Conservation (phyloP, 2,113 vertebrate species). For the Brachyistius frenatus region DNA sequence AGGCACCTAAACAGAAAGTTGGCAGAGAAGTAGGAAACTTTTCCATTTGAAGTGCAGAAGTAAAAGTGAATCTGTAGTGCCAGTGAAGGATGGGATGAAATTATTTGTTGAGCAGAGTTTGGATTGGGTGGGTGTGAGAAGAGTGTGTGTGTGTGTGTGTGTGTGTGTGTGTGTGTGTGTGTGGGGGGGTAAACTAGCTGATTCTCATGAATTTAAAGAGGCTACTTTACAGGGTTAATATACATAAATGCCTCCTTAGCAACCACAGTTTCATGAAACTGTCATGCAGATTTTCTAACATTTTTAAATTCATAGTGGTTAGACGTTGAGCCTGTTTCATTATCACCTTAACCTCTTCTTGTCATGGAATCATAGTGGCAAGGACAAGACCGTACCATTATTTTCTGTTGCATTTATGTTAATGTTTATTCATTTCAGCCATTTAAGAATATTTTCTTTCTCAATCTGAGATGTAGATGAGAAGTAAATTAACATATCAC, state of each 20-base stretch:
- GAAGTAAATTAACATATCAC: too few relatives aligned
- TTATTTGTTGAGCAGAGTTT: slow-evolving; percentile 64
- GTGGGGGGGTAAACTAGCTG: slow-evolving; percentile 64
- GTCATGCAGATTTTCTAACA: slow-evolving; percentile 59
- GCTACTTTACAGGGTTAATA: slow-evolving; percentile 81
- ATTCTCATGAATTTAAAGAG: slow-evolving; percentile 85
- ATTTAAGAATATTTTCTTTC: neutral
- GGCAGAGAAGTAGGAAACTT: slow-evolving; percentile 58
- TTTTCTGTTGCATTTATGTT: neutral
- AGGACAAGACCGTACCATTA: slow-evolving; percentile 32
- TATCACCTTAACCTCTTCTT: slow-evolving; percentile 41
- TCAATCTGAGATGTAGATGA: neutral
- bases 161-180: neutral
- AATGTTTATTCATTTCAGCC: neutral
- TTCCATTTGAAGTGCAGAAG: slow-evolving; percentile 63
- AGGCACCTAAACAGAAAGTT: slow-evolving; percentile 48
- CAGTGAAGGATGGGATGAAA: slow-evolving; percentile 62
- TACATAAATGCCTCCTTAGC: slow-evolving; percentile 81
- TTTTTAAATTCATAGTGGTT: slow-evolving; percentile 51
- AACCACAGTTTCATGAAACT: slow-evolving; percentile 55
- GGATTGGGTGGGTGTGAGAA: slow-evolving; percentile 23
- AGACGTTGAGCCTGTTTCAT: slow-evolving; percentile 52
- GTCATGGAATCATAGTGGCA: slow-evolving; percentile 31
- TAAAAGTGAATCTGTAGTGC: slow-evolving; percentile 57
- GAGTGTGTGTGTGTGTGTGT: too few relatives aligned